phyloP scores from a whole-genome alignment of 2,113 vertebrate species.

The Otus sunia region DNA sequence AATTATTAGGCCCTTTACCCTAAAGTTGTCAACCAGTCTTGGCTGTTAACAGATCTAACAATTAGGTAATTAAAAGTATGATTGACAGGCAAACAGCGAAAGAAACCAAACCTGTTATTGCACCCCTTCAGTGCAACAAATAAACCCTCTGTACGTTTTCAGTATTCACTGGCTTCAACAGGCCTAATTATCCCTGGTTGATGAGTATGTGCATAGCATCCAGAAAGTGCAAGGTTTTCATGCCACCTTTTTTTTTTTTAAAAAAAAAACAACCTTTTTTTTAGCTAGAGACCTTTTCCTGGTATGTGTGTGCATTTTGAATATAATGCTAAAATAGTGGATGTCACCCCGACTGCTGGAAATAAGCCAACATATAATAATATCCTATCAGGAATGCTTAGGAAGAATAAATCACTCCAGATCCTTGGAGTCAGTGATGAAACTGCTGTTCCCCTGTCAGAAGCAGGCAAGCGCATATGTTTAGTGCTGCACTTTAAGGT shows the following conservation, averaged over 20 bases:
- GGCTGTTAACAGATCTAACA: constrained; percentile 61
- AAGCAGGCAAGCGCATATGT: constrained; percentile 55
- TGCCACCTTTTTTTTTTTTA: neutral
- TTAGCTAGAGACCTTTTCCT: constrained; percentile 25
- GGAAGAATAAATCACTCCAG: constrained; percentile 60
- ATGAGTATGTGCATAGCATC: constrained; percentile 65
- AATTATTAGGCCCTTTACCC: constrained; percentile 66
- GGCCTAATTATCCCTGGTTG: constrained; percentile 56
- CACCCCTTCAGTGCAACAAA: constrained; percentile 71
- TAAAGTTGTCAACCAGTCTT: constrained; percentile 56
- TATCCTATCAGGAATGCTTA: constrained; percentile 60
- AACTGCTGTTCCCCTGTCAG: constrained; percentile 50
- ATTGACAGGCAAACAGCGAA: constrained; percentile 69
- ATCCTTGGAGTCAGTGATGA: constrained; percentile 34
- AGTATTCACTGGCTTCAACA: constrained; percentile 70
- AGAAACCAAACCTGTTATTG: constrained; percentile 74
- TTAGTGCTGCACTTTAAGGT: constrained; percentile 55
- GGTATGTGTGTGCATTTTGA: constrained; percentile 31
- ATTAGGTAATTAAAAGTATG: constrained; percentile 70
- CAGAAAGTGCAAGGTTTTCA: constrained; percentile 58
- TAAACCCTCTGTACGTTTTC: constrained; percentile 70
- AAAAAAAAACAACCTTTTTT: neutral
- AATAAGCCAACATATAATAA: constrained; percentile 54
- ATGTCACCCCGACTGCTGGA: constrained; percentile 43
- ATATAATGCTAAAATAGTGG: constrained; percentile 54